Evolutionary conservation across 2,888 invertebrate species (phyloP).

Genomic region (Leptothorax acervorum): DNA sequence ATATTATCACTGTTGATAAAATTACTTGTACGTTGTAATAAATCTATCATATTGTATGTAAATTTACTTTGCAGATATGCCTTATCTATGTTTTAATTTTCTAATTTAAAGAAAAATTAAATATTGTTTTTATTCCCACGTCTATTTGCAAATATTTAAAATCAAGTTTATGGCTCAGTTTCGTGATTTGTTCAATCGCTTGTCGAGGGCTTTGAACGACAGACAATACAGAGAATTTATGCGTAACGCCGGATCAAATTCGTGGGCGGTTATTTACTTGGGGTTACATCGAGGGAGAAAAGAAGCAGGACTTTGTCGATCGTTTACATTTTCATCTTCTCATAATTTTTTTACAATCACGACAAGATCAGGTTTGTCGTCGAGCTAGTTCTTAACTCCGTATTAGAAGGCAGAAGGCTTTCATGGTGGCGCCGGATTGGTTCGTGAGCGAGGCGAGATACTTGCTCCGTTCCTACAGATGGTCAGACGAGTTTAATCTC

Average conservation of each 20-base stretch:
- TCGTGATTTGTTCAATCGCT: not conserved
- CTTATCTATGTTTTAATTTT: not conserved
- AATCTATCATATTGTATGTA: not conserved
- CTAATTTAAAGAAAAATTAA: not conserved
- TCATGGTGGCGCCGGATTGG: constrained; percentile 29
- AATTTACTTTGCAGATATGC: not conserved
- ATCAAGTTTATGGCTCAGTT: not conserved
- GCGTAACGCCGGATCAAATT: not conserved
- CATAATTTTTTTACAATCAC: constrained; percentile 73
- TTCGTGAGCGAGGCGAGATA: constrained; percentile 43
- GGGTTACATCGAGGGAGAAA: constrained; percentile 1
- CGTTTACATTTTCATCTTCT: constrained; percentile 75
- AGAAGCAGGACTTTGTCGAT: constrained; percentile 56
- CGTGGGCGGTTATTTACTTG: not conserved
- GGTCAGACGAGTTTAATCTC: constrained; percentile 69
- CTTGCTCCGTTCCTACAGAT: constrained; percentile 52
- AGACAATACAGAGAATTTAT: constrained; percentile 4
- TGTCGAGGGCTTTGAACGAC: not conserved
- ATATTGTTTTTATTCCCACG: not conserved
- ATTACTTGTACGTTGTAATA: constrained; percentile 9
- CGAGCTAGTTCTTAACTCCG: constrained; percentile 36
- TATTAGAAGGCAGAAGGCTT: constrained; percentile 23
- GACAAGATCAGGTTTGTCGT: constrained; percentile 61
- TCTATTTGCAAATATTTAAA: not conserved
- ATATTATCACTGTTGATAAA: not conserved